A percentile compares a stretch with the other conserved stretches of the same genome.
Conservation (phyloP, 2,888 invertebrate species). For the Proisotoma minuta region DNA sequence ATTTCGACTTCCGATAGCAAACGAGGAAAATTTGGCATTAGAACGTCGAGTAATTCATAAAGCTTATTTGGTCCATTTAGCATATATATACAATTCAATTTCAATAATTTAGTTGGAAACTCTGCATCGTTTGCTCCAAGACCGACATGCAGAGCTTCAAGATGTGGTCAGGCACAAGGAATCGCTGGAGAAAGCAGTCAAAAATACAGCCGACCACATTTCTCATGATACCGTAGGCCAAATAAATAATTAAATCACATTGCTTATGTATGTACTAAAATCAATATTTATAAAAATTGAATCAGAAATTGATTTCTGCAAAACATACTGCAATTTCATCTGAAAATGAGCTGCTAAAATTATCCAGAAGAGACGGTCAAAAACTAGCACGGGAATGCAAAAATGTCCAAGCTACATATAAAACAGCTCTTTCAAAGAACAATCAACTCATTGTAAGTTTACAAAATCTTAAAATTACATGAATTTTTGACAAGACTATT, state of each 20-base stretch:
- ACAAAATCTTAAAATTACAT: too few species aligned
- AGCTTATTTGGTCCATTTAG: too few species aligned
- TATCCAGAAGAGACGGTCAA: conserved; percentile 20
- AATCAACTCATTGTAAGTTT: not conserved
- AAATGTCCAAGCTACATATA: not conserved
- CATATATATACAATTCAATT: too few species aligned
- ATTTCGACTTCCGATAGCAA: conserved; percentile 73
- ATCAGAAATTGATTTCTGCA: conserved; percentile 1
- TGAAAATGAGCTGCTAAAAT: conserved; percentile 26
- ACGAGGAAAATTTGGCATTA: conserved; percentile 63
- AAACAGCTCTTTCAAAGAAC: not conserved
- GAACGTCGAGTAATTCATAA: conserved; percentile 56
- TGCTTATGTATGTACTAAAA: not conserved
- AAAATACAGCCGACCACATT: not conserved
- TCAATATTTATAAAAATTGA: not conserved
- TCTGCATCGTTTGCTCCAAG: conserved; percentile 51
- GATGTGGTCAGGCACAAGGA: conserved; percentile 25
- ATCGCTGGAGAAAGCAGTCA: conserved; percentile 12
- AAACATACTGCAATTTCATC: conserved; percentile 32
- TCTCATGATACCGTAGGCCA: conserved; percentile 2
- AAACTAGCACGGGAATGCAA: conserved; percentile 8
- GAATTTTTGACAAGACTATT: too few species aligned
- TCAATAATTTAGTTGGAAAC: conserved; percentile 51
- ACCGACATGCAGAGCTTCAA: conserved; percentile 23
- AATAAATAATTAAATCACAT: not conserved